Evolutionary conservation across 2,888 invertebrate genomes (phyloP).

Genomic region (Leucoma salicis): DNA sequence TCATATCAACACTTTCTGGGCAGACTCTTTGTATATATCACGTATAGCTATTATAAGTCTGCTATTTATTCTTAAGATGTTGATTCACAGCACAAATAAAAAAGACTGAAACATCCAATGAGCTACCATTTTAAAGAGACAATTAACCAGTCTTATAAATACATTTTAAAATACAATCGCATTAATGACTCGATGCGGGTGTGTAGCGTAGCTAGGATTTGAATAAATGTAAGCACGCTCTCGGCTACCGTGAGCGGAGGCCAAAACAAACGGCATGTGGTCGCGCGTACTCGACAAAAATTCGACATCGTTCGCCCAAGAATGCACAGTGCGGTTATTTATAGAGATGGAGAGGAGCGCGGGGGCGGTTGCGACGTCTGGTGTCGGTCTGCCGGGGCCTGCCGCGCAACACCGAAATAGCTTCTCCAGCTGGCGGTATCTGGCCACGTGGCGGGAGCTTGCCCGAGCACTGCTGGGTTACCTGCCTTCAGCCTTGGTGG

Average conservation of each 20-base stretch:
- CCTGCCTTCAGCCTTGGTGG: conserved; percentile 37
- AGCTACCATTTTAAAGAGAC: too few relatives aligned
- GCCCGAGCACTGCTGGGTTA: conserved; percentile 45
- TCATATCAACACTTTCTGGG: too few relatives aligned
- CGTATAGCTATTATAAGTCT: too few relatives aligned
- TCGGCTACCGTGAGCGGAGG: conserved; percentile 45
- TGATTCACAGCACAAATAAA: too few relatives aligned
- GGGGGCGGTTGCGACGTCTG: conserved; percentile 80
- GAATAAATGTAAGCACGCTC: conserved; percentile 14
- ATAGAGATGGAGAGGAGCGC: conserved; percentile 78
- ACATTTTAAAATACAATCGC: too few relatives aligned
- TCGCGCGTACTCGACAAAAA: conserved; percentile 82
- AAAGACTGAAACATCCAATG: too few relatives aligned
- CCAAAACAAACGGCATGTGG: conserved; percentile 80
- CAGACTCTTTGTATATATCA: too few relatives aligned
- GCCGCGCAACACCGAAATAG: conserved; percentile 82
- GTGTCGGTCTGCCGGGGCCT: conserved; percentile 84
- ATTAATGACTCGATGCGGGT: not conserved
- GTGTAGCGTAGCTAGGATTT: conserved; percentile 2
- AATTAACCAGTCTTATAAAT: too few relatives aligned
- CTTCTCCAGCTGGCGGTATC: conserved; percentile 80
- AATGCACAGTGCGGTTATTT: conserved; percentile 80
- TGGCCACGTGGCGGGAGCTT: conserved; percentile 71
- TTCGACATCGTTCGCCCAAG: conserved; percentile 81
- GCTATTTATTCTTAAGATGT: too few relatives aligned